Percentiles rank a stretch among this genome's conserved stretches.
These are phyloP conservation scores for Drosophila limbata DNA, from an alignment of 2,888 invertebrate species.

Conservation along the genomic window DNA sequence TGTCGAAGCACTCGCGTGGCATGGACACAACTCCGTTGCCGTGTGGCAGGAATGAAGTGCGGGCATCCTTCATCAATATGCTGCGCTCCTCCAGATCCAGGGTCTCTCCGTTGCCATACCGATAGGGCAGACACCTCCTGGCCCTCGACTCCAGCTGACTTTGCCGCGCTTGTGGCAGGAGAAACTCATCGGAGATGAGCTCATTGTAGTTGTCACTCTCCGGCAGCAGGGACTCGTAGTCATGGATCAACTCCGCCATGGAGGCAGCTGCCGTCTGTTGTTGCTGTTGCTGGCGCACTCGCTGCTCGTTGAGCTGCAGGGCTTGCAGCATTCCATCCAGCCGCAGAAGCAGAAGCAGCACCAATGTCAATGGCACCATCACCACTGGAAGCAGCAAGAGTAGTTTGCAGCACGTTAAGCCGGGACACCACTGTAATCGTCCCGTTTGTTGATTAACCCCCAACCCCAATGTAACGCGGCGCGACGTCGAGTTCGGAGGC, in stretches of 20 bases:
- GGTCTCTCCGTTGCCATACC: slow-evolving; percentile 77
- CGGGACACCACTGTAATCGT: slow-evolving; percentile 85
- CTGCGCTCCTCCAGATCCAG: slow-evolving; percentile 87
- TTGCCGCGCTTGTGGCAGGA: slow-evolving; percentile 49
- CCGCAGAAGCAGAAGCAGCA: slow-evolving; percentile 82
- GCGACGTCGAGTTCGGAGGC: neutral
- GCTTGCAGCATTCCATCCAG: slow-evolving; percentile 83
- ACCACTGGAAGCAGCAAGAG: slow-evolving; percentile 84
- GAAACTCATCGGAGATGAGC: slow-evolving; percentile 65
- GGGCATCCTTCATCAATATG: slow-evolving; percentile 87
- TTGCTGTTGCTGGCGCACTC: slow-evolving; percentile 27
- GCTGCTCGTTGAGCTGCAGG: slow-evolving; percentile 72
- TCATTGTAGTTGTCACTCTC: slow-evolving; percentile 61
- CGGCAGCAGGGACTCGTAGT: slow-evolving; percentile 66
- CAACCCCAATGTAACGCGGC: slow-evolving; percentile 72
- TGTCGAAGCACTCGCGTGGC: slow-evolving; percentile 83
- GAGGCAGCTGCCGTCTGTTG: slow-evolving; percentile 17
- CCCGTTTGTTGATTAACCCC: slow-evolving; percentile 84
- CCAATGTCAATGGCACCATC: slow-evolving; percentile 83
- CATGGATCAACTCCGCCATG: slow-evolving; percentile 49
- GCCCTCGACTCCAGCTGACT: slow-evolving; percentile 45
- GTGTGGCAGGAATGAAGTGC: slow-evolving; percentile 88
- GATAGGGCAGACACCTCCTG: slow-evolving; percentile 79
- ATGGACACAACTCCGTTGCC: slow-evolving; percentile 86
- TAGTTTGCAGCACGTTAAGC: slow-evolving; percentile 84